Conservation (phyloP, 2,797 vertebrate species). For the Sebastes dallii region DNA sequence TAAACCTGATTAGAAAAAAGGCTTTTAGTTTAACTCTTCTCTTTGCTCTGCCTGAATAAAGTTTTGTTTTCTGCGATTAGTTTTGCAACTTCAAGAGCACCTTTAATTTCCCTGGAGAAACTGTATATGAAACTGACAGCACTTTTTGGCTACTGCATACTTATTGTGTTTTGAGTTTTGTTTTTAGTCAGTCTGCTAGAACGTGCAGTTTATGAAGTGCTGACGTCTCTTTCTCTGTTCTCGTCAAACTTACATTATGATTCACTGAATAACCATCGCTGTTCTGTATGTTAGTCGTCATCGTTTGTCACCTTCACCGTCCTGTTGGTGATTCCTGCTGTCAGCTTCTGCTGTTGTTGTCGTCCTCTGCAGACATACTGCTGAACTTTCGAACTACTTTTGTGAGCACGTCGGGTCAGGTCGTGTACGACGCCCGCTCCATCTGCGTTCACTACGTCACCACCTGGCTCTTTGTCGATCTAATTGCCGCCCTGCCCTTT, state of each 20-base stretch:
- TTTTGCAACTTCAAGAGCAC: no score
- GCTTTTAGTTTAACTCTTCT: neutral
- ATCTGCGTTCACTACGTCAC: conserved; percentile 98
- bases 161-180: neutral
- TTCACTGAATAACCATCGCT: neutral
- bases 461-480: conserved; percentile 97
- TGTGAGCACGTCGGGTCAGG: conserved; percentile 98
- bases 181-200: neutral
- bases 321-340: neutral
- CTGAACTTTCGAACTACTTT: conserved; percentile 98
- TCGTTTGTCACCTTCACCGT: neutral
- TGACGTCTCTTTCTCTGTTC: neutral
- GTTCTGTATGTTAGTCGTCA: neutral
- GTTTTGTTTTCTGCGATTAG: no score
- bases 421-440: conserved; percentile 96
- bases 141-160: neutral
- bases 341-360: conserved; percentile 21
- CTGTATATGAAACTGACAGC: no score
- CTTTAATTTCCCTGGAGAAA: no score
- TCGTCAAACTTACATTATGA: neutral
- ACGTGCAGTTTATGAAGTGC: neutral
- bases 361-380: conserved; percentile 88
- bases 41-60: neutral
- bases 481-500: conserved; percentile 96
- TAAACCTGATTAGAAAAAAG: no score